Base-by-base conservation (phyloP, 1,140 invertebrate species). In the Zaprionus taronus region DNA sequence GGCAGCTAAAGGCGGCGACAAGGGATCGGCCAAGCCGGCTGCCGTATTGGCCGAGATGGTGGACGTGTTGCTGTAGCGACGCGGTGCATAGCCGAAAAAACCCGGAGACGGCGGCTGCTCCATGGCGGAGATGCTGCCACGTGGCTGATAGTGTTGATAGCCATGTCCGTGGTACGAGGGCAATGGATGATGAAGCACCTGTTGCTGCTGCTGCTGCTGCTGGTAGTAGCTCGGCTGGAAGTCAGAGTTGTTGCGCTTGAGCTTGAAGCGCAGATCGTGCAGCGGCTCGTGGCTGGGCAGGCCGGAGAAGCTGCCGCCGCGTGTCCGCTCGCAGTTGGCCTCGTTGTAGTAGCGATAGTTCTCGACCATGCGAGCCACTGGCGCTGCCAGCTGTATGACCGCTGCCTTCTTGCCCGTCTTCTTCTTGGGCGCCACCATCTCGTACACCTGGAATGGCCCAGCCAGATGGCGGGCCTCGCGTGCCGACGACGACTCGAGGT, bases 401-500 rank as follows among this genome's bases (percentile, higher is more conserved):
- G 92, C 87, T 1, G 84, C 83, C 76, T 93, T 93, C 60, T 93
- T 93, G 63, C 92, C 92, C 1, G 92, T 93, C 71, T 93, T 93
- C 75, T 93, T 93, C 63, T 93, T 93, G 61, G 92, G 92, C 0
- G 92, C 92, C 20, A 93, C 91, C 92, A 93, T 92, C 62, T 93
- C 92, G 51, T 72, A 92, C 0, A 93, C 87, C 53, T 92, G 84
- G 41, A 93, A 92, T 5, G 80, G 83, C 0, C 91, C 92, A 2
- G 80, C 66, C 91, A 96, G 93, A 65, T 96, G 94, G n/a, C 96
- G 94, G 1, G 97, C 97, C 62, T 95, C 95, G 83, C 96, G 95
- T 0, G 97, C 97, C 9, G 96, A 95, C 58, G 97, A 97, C 1
- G 97, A 97, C 68, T 97, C 95, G 60, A 97, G 96, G 92, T 98